Percentiles rank a stretch among this genome's conserved stretches.
These are phyloP conservation scores for Heliconius melpomene DNA, from an alignment of 1,140 invertebrate species.

Conservation along the genomic window DNA sequence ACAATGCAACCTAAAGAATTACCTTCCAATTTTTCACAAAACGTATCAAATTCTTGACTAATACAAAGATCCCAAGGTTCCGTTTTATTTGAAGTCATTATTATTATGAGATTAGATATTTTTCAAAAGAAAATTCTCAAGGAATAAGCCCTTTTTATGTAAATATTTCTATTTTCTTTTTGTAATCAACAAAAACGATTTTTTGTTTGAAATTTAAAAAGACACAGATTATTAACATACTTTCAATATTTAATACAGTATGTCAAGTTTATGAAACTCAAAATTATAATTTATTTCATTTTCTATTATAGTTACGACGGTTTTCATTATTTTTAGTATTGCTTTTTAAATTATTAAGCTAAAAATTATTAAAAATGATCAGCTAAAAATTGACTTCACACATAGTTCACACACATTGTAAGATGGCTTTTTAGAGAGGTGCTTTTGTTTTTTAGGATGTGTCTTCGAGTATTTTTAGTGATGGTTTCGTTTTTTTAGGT, in stretches of 20 bases:
- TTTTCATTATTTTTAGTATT: too few species aligned
- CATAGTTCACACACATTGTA: too few species aligned
- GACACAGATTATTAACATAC: background rate
- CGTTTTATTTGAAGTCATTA: constrained; percentile 42
- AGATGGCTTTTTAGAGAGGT: too few species aligned
- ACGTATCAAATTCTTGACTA: constrained; percentile 48
- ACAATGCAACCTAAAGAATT: constrained; percentile 9
- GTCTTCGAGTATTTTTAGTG: too few species aligned
- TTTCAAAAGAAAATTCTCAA: background rate
- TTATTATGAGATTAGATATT: constrained; percentile 19
- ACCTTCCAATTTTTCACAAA: constrained; percentile 56
- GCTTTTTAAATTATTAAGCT: too few species aligned
- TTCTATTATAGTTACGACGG: too few species aligned
- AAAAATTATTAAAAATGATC: too few species aligned
- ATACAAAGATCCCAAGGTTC: constrained; percentile 49
- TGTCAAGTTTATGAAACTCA: background rate
- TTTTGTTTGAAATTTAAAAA: constrained; percentile 1
- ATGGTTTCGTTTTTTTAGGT: too few species aligned
- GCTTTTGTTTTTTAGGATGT: too few species aligned
- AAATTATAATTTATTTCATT: too few species aligned
- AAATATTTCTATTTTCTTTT: background rate
- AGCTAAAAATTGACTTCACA: too few species aligned
- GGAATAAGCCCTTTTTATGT: background rate
- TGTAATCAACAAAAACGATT: background rate
- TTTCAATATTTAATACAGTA: background rate